A percentile compares a stretch with the other conserved stretches of the same genome.
phyloP scores from a whole-genome alignment of 1,140 invertebrate species.

The Drosophila auraria region DNA sequence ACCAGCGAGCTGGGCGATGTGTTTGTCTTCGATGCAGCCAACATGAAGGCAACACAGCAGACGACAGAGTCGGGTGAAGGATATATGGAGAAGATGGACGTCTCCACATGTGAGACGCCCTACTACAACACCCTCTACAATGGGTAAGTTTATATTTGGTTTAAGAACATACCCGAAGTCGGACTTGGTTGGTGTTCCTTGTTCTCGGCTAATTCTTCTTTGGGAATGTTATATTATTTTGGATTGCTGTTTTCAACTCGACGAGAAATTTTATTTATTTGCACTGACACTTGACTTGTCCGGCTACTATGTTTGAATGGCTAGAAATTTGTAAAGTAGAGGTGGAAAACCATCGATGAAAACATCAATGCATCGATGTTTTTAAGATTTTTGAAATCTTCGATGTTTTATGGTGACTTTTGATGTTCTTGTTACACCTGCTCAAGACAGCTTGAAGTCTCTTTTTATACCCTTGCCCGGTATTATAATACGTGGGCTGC shows the following conservation, averaged over 20 bases:
- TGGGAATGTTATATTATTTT: background rate
- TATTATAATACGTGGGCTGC: no score
- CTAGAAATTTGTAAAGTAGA: no score
- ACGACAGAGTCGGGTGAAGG: conserved; percentile 78
- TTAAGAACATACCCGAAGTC: background rate
- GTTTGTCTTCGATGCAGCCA: conserved; percentile 90
- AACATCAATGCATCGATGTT: no score
- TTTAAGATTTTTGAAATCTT: no score
- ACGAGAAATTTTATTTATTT: background rate
- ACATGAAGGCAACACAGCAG: conserved; percentile 82
- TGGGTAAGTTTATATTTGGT: conserved; percentile 61
- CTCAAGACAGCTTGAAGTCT: no score
- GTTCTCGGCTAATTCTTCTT: background rate
- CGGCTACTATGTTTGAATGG: no score
- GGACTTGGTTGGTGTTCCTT: no score
- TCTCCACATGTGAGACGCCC: conserved; percentile 89
- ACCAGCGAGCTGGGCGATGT: conserved; percentile 92
- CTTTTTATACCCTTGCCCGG: no score
- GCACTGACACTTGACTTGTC: background rate
- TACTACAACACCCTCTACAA: conserved; percentile 86
- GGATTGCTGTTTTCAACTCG: background rate
- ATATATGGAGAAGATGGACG: conserved; percentile 89
- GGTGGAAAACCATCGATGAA: no score
- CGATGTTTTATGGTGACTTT: no score
- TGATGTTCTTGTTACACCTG: no score